Conservation (phyloP, 2,888 invertebrate genomes). For the Epirrhoe alternata region DNA sequence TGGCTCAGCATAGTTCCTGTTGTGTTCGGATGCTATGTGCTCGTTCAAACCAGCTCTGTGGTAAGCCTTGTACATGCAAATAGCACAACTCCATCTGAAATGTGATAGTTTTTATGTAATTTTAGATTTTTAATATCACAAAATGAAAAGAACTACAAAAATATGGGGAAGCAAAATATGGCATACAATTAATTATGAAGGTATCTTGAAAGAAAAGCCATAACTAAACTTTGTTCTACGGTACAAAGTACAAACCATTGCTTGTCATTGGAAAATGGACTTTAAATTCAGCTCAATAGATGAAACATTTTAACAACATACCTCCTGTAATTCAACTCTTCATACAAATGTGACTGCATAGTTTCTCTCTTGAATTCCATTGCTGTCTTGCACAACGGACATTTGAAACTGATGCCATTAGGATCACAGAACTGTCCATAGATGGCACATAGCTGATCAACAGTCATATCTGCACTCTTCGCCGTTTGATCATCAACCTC, state of each 20-base stretch:
- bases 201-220: no score
- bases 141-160: not conserved
- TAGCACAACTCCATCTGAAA: slow-evolving; percentile 85
- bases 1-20: slow-evolving; percentile 59
- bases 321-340: slow-evolving; percentile 88
- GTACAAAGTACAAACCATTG: no score
- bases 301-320: slow-evolving; percentile 59
- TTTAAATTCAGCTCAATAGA: not conserved
- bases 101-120: slow-evolving; percentile 21
- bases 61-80: slow-evolving; percentile 85
- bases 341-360: slow-evolving; percentile 88
- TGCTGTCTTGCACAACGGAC: slow-evolving; percentile 86
- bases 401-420: slow-evolving; percentile 82
- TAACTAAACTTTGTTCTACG: no score
- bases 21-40: slow-evolving; percentile 82
- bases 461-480: slow-evolving; percentile 38
- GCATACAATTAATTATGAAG: no score
- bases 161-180: not conserved
- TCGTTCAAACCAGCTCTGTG: slow-evolving; percentile 81
- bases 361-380: slow-evolving; percentile 83
- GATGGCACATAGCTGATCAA: slow-evolving; percentile 63
- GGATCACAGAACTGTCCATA: slow-evolving; percentile 79
- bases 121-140: not conserved
- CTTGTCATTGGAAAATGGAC: not conserved
- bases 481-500: slow-evolving; percentile 52